A percentile compares a stretch with the other conserved stretches of the same genome.
These are phyloP conservation scores for Plebejus melissa DNA, from an alignment of 2,888 invertebrate genomes.

Conservation along the genomic window DNA sequence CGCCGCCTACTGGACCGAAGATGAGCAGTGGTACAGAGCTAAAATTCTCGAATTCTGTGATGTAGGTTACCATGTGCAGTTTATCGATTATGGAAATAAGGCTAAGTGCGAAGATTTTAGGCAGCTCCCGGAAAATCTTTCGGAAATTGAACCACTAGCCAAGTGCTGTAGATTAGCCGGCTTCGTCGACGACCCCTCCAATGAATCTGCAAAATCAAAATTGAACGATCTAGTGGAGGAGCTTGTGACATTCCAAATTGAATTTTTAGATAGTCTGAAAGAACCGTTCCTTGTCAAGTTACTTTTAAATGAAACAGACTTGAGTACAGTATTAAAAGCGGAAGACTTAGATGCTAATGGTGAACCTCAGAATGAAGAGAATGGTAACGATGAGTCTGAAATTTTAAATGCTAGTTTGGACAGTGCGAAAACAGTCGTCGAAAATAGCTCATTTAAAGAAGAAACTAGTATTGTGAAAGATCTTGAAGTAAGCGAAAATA, in stretches of 20 bases:
- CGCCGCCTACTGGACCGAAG: slow-evolving; percentile 82
- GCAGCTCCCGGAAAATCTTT: slow-evolving; percentile 80
- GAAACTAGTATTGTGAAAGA: slow-evolving; percentile 39
- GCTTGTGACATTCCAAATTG: slow-evolving; percentile 74
- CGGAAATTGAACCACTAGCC: slow-evolving; percentile 78
- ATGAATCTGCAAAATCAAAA: slow-evolving; percentile 57
- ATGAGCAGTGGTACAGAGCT: slow-evolving; percentile 83
- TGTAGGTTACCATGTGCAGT: slow-evolving; percentile 78
- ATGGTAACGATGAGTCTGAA: slow-evolving; percentile 26
- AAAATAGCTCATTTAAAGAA: slow-evolving; percentile 55
- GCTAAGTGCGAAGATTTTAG: slow-evolving; percentile 80
- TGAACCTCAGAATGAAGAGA: slow-evolving; percentile 30
- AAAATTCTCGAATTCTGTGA: slow-evolving; percentile 80
- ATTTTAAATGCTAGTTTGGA: slow-evolving; percentile 53
- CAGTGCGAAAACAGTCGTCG: slow-evolving; percentile 63
- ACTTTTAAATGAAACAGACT: slow-evolving; percentile 72
- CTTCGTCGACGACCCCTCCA: slow-evolving; percentile 67
- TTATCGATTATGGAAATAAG: slow-evolving; percentile 85
- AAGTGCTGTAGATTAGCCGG: slow-evolving; percentile 80
- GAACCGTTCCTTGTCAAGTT: slow-evolving; percentile 81
- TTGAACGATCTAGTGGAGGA: slow-evolving; percentile 57
- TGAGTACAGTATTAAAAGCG: slow-evolving; percentile 42
- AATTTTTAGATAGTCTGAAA: slow-evolving; percentile 78
- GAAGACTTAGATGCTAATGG: slow-evolving; percentile 32
- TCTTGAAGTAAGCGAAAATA: slow-evolving; percentile 35